These are phyloP conservation scores for Drosophila paramelanica DNA, from an alignment of 2,888 invertebrate species.

Conservation along the genomic window DNA sequence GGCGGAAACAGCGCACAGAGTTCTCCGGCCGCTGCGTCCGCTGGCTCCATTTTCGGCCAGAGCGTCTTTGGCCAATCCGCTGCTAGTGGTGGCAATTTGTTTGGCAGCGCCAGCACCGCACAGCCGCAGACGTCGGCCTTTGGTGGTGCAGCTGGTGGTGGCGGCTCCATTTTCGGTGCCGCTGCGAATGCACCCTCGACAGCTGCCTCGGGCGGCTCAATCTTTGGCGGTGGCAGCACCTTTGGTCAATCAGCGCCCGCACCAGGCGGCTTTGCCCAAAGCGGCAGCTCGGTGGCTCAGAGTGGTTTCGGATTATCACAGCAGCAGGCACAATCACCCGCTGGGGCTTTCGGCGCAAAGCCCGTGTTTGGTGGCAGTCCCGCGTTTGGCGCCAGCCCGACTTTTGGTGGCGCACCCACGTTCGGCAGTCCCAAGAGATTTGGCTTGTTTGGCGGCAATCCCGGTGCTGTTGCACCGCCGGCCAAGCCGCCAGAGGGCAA, in stretches of 20 bases:
- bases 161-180: conserved; percentile 63
- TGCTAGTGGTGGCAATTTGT: conserved; percentile 63
- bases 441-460: conserved; percentile 72
- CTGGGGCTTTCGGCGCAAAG: conserved; percentile 81
- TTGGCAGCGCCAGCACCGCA: conserved; percentile 44
- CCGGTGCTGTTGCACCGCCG: conserved; percentile 50
- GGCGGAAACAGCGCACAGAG: conserved; percentile 9
- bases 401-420: conserved; percentile 83
- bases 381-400: conserved; percentile 83
- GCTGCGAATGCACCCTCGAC: conserved; percentile 25
- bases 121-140: conserved; percentile 42
- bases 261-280: conserved; percentile 67
- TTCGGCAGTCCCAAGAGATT: conserved; percentile 83
- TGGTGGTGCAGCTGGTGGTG: conserved; percentile 39
- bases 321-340: conserved; percentile 57
- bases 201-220: conserved; percentile 59
- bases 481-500: conserved; percentile 76
- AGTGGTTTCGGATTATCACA: conserved; percentile 81
- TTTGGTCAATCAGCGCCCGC: conserved; percentile 65
- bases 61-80: conserved; percentile 47
- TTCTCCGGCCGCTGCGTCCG: conserved; percentile 9
- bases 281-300: conserved; percentile 77
- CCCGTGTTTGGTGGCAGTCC: conserved; percentile 84
- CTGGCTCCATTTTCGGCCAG: conserved; percentile 52
- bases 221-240: conserved; percentile 71